Percentiles rank a stretch among this genome's conserved stretches.
phyloP scores from a whole-genome alignment of 2,888 invertebrate species.

The Tuta absoluta region DNA sequence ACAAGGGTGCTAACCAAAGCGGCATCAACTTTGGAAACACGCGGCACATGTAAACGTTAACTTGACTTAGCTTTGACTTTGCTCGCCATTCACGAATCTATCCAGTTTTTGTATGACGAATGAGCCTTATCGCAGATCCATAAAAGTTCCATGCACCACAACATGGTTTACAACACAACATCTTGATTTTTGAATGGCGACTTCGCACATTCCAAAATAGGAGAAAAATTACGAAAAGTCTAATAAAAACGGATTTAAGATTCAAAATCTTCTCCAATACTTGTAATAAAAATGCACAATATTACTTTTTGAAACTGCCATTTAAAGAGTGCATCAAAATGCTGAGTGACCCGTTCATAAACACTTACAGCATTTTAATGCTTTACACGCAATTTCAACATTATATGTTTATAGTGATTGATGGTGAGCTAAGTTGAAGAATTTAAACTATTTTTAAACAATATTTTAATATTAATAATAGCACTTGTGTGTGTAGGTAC shows the following conservation, averaged over 20 bases:
- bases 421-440: constrained; percentile 2
- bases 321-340: too few relatives aligned
- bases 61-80: constrained; percentile 1
- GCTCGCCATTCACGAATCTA: neutral
- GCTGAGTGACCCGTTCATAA: neutral
- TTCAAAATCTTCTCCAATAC: too few relatives aligned
- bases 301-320: too few relatives aligned
- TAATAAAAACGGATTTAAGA: too few relatives aligned
- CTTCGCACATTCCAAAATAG: too few relatives aligned
- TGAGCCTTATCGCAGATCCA: too few relatives aligned
- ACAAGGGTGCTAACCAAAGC: constrained; percentile 98
- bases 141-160: too few relatives aligned
- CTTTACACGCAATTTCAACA: neutral
- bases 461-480: constrained; percentile 5
- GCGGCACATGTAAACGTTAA: constrained; percentile 91
- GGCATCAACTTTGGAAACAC: constrained; percentile 99
- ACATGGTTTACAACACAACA: too few relatives aligned
- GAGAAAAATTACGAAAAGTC: too few relatives aligned
- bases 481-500: constrained; percentile 12
- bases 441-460: neutral
- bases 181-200: too few relatives aligned
- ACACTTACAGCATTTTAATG: neutral
- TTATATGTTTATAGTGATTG: neutral
- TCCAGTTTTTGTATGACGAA: neutral
- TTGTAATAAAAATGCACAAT: too few relatives aligned